phyloP scores from a whole-genome alignment of 2,888 invertebrate species.

The Volucella inanis region DNA sequence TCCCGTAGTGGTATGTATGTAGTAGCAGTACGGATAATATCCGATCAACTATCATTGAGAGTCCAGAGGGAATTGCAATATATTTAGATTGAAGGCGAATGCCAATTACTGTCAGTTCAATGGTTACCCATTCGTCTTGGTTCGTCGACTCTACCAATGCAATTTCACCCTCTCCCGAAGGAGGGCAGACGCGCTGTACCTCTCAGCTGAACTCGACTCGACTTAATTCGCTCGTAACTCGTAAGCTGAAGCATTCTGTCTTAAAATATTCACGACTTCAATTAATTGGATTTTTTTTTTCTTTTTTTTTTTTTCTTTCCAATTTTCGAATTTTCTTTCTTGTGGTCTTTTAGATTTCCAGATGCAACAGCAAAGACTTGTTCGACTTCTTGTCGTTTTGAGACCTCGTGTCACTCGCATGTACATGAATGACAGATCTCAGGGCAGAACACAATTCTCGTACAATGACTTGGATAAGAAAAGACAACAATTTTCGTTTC shows the following conservation, averaged over 20 bases:
- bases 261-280: constrained; percentile 47
- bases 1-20: no score
- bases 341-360: no score
- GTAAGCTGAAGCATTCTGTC: constrained; percentile 3
- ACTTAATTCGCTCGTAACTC: no score
- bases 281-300: constrained; percentile 28
- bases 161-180: constrained; percentile 7
- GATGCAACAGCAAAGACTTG: not conserved
- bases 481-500: constrained; percentile 3
- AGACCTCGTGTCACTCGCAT: constrained; percentile 19
- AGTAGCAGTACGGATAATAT: constrained; percentile 13
- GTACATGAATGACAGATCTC: no score
- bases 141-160: constrained; percentile 49
- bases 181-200: not conserved
- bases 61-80: constrained; percentile 39
- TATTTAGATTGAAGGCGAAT: constrained; percentile 63
- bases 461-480: constrained; percentile 24
- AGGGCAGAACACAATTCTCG: not conserved
- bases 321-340: no score
- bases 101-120: constrained; percentile 63
- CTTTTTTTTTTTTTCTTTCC: not conserved
- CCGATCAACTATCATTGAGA: constrained; percentile 43
- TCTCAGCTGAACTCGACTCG: no score
- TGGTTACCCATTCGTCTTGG: constrained; percentile 47
- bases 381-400: constrained; percentile 7